Evolutionary conservation across 2,113 vertebrate genomes (phyloP).

Genomic region (Pteronura brasiliensis): DNA sequence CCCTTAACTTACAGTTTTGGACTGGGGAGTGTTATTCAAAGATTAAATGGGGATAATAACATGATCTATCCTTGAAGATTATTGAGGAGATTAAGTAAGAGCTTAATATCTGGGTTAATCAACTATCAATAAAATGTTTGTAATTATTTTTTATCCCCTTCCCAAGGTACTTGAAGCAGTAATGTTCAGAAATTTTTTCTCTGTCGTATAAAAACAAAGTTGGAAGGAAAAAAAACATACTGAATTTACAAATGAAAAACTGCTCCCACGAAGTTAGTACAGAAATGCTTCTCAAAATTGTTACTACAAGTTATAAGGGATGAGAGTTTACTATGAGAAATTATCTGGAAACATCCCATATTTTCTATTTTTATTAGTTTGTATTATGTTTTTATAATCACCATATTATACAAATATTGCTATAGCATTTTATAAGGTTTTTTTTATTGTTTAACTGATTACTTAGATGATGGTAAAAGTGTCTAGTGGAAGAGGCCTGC

Average conservation of each 20-base stretch:
- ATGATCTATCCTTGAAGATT: neutral
- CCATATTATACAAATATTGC: constrained; percentile 43
- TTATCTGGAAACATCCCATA: neutral
- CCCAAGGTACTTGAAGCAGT: neutral
- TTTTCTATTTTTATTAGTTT: constrained; percentile 60
- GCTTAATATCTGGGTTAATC: neutral
- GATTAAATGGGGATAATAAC: neutral
- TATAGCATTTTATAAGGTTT: constrained; percentile 28
- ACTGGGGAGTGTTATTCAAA: neutral
- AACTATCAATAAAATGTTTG: neutral
- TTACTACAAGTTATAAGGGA: neutral
- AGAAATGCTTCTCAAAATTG: neutral
- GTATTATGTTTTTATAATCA: constrained; percentile 63
- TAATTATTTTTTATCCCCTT: neutral
- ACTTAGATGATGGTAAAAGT: constrained; percentile 40
- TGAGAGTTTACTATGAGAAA: neutral
- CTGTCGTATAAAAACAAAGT: neutral
- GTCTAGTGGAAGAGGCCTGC: neutral
- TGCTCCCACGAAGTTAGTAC: neutral
- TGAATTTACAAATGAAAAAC: neutral
- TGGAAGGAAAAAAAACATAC: neutral
- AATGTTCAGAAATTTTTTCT: neutral
- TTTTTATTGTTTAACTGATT: constrained; percentile 49
- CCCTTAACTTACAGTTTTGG: neutral
- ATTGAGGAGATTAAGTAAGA: neutral